These are phyloP conservation scores for Drosophila bifasciata DNA, from an alignment of 1,140 invertebrate genomes.

Conservation along the genomic window DNA sequence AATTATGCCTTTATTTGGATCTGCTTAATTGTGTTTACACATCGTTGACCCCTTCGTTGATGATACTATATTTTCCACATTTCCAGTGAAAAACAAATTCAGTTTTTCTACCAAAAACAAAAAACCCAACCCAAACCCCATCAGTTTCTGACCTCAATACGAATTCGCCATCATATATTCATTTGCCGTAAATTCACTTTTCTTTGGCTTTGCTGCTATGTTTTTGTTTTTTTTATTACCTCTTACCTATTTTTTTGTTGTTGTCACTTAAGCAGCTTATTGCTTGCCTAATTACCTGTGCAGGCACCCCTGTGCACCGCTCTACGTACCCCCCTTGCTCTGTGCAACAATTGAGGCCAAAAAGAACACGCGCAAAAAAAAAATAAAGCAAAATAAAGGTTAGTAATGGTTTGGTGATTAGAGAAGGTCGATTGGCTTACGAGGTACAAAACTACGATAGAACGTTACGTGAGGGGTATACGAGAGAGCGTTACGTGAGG, in stretches of 20 bases:
- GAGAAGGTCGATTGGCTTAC: conserved; percentile 20
- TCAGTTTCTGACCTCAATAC: conserved; percentile 39
- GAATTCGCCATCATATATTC: conserved; percentile 27
- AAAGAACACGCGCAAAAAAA: conserved; percentile 39
- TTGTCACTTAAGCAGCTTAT: conserved; percentile 72
- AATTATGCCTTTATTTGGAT: conserved; percentile 1
- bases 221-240: conserved; percentile 31
- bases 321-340: too few relatives aligned
- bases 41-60: conserved; percentile 5
- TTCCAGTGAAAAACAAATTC: conserved; percentile 1
- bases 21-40: conserved; percentile 38
- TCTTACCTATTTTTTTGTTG: conserved; percentile 36
- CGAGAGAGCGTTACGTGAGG: too few relatives aligned
- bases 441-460: neutral
- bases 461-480: neutral
- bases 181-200: conserved; percentile 32
- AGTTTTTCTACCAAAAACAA: neutral
- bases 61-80: neutral
- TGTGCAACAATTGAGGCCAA: conserved; percentile 59
- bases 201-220: conserved; percentile 26
- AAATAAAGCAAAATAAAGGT: conserved; percentile 41
- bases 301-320: too few relatives aligned
- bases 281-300: conserved; percentile 72
- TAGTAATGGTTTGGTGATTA: conserved; percentile 40
- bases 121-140: conserved; percentile 5